Conservation (phyloP, 1,140 invertebrate species). For the Papilio polyxenes region DNA sequence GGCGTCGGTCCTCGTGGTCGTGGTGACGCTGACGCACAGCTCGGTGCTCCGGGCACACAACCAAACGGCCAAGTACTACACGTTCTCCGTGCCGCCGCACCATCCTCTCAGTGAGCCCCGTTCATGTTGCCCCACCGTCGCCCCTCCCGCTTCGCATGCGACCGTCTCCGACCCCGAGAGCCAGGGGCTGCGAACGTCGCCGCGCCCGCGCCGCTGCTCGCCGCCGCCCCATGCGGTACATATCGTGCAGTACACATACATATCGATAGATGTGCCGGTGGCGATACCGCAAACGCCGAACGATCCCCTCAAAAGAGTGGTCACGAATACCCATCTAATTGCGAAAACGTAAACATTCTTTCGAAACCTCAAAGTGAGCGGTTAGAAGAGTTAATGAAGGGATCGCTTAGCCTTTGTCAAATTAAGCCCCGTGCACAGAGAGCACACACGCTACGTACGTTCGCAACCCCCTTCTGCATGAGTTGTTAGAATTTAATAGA, state of each 20-base stretch:
- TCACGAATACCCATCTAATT: conserved; percentile 33
- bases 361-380: conserved; percentile 37
- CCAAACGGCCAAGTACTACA: conserved; percentile 83
- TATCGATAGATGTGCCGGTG: conserved; percentile 44
- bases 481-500: conserved; percentile 65
- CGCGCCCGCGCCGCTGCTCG: conserved; percentile 59
- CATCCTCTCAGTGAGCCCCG: conserved; percentile 81
- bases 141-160: conserved; percentile 80
- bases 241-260: conserved; percentile 56
- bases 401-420: conserved; percentile 58
- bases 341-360: conserved; percentile 34
- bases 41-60: conserved; percentile 81
- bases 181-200: conserved; percentile 76
- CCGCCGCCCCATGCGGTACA: conserved; percentile 66
- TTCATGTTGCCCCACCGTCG: conserved; percentile 80
- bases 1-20: conserved; percentile 85
- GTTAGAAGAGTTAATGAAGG: conserved; percentile 35
- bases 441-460: conserved; percentile 67
- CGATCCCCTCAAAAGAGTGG: conserved; percentile 37
- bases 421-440: conserved; percentile 48
- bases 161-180: conserved; percentile 78
- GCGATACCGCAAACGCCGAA: conserved; percentile 49
- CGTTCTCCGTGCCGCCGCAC: conserved; percentile 82
- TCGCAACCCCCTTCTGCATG: conserved; percentile 79
- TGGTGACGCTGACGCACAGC: conserved; percentile 86